phyloP scores from a whole-genome alignment of 2,797 vertebrate genomes.

The Trachops cirrhosus region DNA sequence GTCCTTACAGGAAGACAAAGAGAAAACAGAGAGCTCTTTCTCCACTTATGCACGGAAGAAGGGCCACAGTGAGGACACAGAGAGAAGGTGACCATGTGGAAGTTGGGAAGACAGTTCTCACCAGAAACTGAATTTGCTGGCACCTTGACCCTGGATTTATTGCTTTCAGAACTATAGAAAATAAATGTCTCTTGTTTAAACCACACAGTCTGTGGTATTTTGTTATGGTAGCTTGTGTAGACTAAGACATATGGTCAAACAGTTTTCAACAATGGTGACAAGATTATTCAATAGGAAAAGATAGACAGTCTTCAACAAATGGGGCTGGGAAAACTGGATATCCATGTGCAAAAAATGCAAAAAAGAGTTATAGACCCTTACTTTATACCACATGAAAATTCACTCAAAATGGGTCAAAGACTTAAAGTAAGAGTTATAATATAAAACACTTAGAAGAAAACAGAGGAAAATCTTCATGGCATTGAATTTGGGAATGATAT shows the following conservation, averaged over 20 bases:
- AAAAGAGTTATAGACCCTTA: neutral
- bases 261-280: neutral
- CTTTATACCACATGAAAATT: neutral
- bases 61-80: neutral
- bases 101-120: neutral
- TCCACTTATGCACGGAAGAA: neutral
- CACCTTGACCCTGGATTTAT: neutral
- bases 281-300: neutral
- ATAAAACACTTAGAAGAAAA: neutral
- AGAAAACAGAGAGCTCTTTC: neutral
- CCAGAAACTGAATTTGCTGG: neutral
- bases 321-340: neutral
- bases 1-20: neutral
- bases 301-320: neutral
- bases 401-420: neutral
- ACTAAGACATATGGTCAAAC: neutral
- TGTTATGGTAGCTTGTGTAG: neutral
- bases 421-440: neutral
- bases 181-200: neutral
- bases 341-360: neutral
- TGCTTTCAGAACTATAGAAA: neutral
- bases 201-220: neutral
- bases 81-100: neutral
- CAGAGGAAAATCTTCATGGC: neutral
- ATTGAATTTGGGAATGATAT: neutral